A percentile compares a stretch with the other conserved stretches of the same genome.
Evolutionary conservation across 2,888 invertebrate species (phyloP).

Genomic region (Cheilosia pagana): DNA sequence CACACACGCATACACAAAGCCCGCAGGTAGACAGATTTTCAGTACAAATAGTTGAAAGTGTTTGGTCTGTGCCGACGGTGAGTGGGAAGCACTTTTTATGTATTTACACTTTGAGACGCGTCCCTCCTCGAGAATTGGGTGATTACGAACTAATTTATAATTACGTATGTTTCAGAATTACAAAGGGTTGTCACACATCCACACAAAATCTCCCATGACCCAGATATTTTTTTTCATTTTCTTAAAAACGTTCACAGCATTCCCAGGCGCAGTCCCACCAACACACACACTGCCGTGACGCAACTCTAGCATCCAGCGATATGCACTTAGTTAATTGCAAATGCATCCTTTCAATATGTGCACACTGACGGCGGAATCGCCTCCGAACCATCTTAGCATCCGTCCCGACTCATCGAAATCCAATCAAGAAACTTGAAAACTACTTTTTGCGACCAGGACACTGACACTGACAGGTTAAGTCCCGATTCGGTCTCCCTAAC

Average conservation of each 20-base stretch:
- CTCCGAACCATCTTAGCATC: neutral
- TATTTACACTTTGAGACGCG: conserved; percentile 35
- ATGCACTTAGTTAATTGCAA: conserved; percentile 13
- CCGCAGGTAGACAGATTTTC: neutral
- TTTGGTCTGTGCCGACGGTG: conserved; percentile 3
- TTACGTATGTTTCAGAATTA: neutral
- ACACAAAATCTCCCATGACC: neutral
- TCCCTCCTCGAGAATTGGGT: neutral
- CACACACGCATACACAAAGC: neutral
- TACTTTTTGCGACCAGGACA: conserved; percentile 6
- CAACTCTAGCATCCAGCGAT: neutral
- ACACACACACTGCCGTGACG: neutral
- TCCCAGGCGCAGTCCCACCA: too few relatives aligned
- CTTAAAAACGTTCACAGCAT: too few relatives aligned
- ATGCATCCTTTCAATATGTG: neutral
- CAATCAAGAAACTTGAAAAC: conserved; percentile 37
- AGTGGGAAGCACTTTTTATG: neutral
- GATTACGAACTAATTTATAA: neutral
- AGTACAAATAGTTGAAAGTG: neutral
- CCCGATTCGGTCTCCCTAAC: neutral
- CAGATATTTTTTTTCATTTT: neutral
- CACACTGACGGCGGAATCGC: neutral
- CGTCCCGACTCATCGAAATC: conserved; percentile 19
- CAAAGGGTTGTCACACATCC: neutral
- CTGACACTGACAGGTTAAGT: conserved; percentile 29